These are phyloP conservation scores for Polypedilum vanderplanki DNA, from an alignment of 1,140 invertebrate species.

Conservation along the genomic window DNA sequence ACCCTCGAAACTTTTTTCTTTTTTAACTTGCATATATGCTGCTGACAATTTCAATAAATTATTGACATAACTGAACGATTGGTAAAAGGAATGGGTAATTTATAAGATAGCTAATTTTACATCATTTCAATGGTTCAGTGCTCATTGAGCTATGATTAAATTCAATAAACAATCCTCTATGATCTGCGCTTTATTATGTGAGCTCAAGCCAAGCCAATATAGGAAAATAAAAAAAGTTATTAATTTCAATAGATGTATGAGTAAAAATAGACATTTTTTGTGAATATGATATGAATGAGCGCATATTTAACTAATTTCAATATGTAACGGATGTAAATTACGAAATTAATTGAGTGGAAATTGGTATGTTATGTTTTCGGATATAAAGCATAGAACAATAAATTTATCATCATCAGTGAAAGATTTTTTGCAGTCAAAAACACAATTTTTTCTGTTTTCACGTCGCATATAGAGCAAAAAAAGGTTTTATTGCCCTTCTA, in stretches of 20 bases:
- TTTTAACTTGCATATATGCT: neutral
- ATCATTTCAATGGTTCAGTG: neutral
- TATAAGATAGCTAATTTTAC: conserved; percentile 12
- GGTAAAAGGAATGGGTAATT: too few species aligned
- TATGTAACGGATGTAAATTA: neutral
- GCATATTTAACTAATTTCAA: neutral
- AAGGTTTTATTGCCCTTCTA: neutral
- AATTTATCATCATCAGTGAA: conserved; percentile 26
- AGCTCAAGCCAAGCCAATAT: neutral
- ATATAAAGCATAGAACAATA: conserved; percentile 25
- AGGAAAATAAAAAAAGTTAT: neutral
- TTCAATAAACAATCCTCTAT: neutral
- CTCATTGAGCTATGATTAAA: neutral
- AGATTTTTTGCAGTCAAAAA: neutral
- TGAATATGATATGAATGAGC: neutral
- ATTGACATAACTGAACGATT: too few species aligned
- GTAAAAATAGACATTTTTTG: neutral
- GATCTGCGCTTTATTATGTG: too few species aligned
- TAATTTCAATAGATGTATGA: too few species aligned
- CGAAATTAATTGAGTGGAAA: conserved; percentile 15
- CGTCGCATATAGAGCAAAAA: neutral
- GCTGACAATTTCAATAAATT: neutral
- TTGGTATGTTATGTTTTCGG: neutral
- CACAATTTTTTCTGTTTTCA: conserved; percentile 7
- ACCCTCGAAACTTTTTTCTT: too few species aligned